Evolutionary conservation across 1,140 invertebrate species (phyloP), one percentile per base, ranked within the genome.

Genomic region (Heliconius congener): DNA sequence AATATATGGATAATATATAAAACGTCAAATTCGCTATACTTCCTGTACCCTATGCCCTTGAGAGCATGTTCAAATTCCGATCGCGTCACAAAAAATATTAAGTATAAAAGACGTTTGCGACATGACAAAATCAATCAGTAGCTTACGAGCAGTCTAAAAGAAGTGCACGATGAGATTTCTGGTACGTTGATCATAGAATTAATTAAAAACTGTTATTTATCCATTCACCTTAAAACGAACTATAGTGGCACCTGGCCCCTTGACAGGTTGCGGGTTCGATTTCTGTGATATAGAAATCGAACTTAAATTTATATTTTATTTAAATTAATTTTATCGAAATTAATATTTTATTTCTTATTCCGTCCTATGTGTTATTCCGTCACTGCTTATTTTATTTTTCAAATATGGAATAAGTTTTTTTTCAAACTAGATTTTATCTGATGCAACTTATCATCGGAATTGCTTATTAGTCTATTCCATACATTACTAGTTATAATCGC

Each of bases 141-240:
- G 87, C 89, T 87, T 81, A 85, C 85, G 82, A 80, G 89, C 83
- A 89, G 88, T 88, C 88, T 85, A 71, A 83, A 82, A 87, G 85
- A 89, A 90, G 89, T 90, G 85, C 87, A 91, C 82, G 84, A 91
- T 91, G 89, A 90, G 86, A 91, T 91, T 91, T 83, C 86, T 91
- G 89, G 88, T 90, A 86, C 77, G 80, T 82, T 71, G 11, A 1
- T 19, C 37, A 39, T 66, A 1, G 3, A 27, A 27, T 5, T 27
- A 23, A 8, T 66, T 30, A 23, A 16, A 66, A 66, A 66, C 4
- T 66, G 1, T 30, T 1, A 30, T 30, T 27, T 30, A 30, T 66
- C 11, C 11, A 16, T 66, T 66, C 4, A 1, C 11, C 30, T 66
- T 66, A 13, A 23, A 16, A 46, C 42, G 16, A 4, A 46, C 4